A percentile compares a stretch with the other conserved stretches of the same genome.
phyloP scores from a whole-genome alignment of 2,113 vertebrate species.

The Serilophus lunatus region DNA sequence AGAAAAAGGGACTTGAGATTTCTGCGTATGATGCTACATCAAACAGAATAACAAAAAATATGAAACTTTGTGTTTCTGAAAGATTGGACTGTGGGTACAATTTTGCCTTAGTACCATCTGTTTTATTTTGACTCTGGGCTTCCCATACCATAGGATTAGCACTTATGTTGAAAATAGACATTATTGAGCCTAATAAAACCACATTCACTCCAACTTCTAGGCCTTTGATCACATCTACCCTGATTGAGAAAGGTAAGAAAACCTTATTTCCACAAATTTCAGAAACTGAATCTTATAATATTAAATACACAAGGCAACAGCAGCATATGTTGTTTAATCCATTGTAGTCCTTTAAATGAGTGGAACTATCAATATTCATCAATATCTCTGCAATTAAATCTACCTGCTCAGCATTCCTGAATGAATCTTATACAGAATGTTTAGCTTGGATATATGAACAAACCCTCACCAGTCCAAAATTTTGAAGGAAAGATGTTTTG shows the following conservation, averaged over 20 bases:
- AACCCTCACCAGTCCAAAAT: not conserved
- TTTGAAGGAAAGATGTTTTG: not conserved
- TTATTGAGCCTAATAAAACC: not conserved
- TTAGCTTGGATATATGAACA: not conserved
- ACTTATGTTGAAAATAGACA: not conserved
- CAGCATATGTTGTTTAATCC: not conserved
- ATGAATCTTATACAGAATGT: not conserved
- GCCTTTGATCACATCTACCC: not conserved
- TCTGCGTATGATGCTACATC: not conserved
- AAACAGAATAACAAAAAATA: not conserved
- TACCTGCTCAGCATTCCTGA: not conserved
- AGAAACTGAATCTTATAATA: not conserved
- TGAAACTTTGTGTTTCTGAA: not conserved
- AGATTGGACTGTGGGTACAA: not conserved
- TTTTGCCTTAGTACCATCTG: not conserved
- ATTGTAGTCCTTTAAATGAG: not conserved
- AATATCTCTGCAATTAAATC: not conserved
- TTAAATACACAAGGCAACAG: not conserved
- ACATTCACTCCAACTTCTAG: not conserved
- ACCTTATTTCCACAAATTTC: not conserved
- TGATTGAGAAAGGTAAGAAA: not conserved
- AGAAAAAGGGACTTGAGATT: not conserved
- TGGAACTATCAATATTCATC: not conserved
- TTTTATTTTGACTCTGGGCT: too few relatives aligned
- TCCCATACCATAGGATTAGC: too few relatives aligned